Conservation (phyloP, 2,888 invertebrate genomes). For the Steromphala cineraria region DNA sequence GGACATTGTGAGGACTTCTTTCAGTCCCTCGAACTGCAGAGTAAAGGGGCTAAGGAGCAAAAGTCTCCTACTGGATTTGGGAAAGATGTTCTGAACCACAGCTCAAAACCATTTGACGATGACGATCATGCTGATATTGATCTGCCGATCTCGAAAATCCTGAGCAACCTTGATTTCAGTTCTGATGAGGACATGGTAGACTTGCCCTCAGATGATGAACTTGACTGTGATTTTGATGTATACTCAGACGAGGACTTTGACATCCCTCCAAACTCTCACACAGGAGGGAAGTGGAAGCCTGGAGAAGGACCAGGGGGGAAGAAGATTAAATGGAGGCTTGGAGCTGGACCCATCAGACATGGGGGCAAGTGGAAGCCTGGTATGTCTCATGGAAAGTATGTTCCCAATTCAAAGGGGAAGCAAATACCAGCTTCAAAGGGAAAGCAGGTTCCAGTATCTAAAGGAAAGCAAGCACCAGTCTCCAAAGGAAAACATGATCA, state of each 20-base stretch:
- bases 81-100: constrained; percentile 22
- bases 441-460: background rate
- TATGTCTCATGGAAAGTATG: constrained; percentile 20
- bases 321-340: constrained; percentile 84
- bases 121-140: constrained; percentile 38
- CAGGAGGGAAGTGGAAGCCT: constrained; percentile 85
- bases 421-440: background rate
- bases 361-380: constrained; percentile 46
- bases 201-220: constrained; percentile 59
- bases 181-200: constrained; percentile 69
- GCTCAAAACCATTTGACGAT: constrained; percentile 24
- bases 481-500: background rate
- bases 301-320: constrained; percentile 53
- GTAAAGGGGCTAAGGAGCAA: constrained; percentile 48
- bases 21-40: constrained; percentile 81
- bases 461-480: background rate
- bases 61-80: constrained; percentile 28
- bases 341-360: constrained; percentile 62
- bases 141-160: constrained; percentile 68
- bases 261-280: constrained; percentile 63
- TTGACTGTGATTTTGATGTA: constrained; percentile 54
- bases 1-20: constrained; percentile 82
- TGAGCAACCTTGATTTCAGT: constrained; percentile 69
- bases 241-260: constrained; percentile 54
- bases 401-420: background rate